Base-by-base conservation (phyloP, 37 sponge, comb jelly and placozoan genomes). In the Beroe ovata region DNA sequence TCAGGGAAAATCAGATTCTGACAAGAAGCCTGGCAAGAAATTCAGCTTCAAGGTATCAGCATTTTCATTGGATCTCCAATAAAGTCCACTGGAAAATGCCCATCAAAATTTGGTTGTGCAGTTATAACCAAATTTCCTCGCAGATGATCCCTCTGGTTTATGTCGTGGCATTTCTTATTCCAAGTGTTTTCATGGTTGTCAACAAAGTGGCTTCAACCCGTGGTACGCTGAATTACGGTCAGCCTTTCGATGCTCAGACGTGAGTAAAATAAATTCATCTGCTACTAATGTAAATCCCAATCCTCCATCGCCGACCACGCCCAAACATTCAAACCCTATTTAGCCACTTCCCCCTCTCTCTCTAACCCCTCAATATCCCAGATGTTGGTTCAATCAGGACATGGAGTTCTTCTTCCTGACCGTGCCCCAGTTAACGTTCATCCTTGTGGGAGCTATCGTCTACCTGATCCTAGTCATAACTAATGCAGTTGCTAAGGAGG, bases 351-450 rank as follows among this genome's bases (percentile, higher is more conserved):
- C n/a, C n/a, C n/a, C n/a, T n/a, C n/a, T n/a, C n/a, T n/a, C n/a
- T n/a, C n/a, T n/a, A n/a, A n/a, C n/a, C n/a, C n/a, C n/a, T n/a
- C n/a, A n/a, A n/a, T 47, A 62, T 25, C 63, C 8, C 36, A 66
- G 69, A 18, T 66, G 69, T 18, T 66, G 69, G 69, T 66, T 66
- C 16, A 66, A 66, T 30, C 69, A 66, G 35, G 69, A 66, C 8
- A 25, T 66, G 30, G 69, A 66, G 16, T 14, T 66, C 36, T 34
- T 66, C 69, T 30, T 66, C 36, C 30, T 66, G 36, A 66, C 69
- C 18, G 16, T 30, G 8, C 69, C 69, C 18, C 32, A 29, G 35
- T 66, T 66, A 8, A 37, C 36, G 1, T 66, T 32, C 30, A 66
- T 66, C 30, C 35, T 66, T 37, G 16, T 66, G 1, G 69, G 69